A percentile compares a stretch with the other conserved stretches of the same genome.
Conservation (phyloP, 2,888 invertebrate species). For the Polylopha cassiicola region DNA sequence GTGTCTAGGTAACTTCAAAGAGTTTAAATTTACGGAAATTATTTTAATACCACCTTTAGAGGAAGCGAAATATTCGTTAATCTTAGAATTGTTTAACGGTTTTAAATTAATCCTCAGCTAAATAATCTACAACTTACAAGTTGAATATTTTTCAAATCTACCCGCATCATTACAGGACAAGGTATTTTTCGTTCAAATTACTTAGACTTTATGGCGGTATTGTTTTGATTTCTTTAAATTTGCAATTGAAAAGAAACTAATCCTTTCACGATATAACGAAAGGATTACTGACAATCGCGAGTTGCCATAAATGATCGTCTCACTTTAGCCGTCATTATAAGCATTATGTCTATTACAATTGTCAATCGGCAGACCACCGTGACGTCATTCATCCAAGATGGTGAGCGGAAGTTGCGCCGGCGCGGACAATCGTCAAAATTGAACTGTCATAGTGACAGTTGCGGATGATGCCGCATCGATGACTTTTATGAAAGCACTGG, state of each 20-base stretch:
- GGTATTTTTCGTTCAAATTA: too few species aligned
- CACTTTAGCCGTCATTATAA: slow-evolving; percentile 21
- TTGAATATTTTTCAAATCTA: too few species aligned
- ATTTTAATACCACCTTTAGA: too few species aligned
- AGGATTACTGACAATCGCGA: slow-evolving; percentile 13
- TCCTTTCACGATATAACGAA: slow-evolving; percentile 8
- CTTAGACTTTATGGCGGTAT: too few species aligned
- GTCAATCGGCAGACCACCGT: slow-evolving; percentile 31
- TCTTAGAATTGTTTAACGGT: too few species aligned
- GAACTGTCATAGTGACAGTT: slow-evolving; percentile 29
- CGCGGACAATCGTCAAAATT: slow-evolving; percentile 25
- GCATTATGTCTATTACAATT: slow-evolving; percentile 29
- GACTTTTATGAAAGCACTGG: slow-evolving; percentile 31
- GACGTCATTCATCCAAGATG: slow-evolving; percentile 30
- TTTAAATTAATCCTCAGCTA: too few species aligned
- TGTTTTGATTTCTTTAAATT: too few species aligned
- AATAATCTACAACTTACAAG: too few species aligned
- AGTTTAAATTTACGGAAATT: too few species aligned
- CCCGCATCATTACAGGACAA: too few species aligned
- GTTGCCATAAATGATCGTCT: slow-evolving; percentile 11
- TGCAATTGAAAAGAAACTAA: slow-evolving; percentile 3
- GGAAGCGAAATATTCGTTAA: too few species aligned
- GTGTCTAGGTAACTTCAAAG: too few species aligned
- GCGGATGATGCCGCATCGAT: slow-evolving; percentile 33
- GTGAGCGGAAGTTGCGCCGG: slow-evolving; percentile 30